These are phyloP conservation scores for Panorpa germanica DNA, from an alignment of 2,888 invertebrate genomes.

Conservation along the genomic window DNA sequence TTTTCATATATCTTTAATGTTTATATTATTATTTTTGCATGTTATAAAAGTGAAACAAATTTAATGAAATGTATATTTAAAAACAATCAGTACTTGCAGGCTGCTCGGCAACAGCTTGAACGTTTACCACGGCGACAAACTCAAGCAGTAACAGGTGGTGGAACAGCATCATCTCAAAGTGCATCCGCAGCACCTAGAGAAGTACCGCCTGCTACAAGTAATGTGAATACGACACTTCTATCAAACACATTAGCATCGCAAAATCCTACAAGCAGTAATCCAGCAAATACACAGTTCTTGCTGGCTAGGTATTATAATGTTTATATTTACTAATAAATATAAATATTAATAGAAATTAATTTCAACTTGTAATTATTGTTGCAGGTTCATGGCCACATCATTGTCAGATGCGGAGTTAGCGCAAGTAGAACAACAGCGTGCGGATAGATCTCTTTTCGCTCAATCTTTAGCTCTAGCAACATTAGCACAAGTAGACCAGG, in stretches of 20 bases:
- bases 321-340: too few species aligned
- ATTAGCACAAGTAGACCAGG: conserved; percentile 24
- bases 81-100: conserved; percentile 36
- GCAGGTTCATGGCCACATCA: conserved; percentile 31
- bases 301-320: conserved; percentile 27
- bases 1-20: not conserved
- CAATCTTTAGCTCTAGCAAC: conserved; percentile 48
- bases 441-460: conserved; percentile 41
- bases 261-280: conserved; percentile 20
- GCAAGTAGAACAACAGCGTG: conserved; percentile 32
- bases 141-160: conserved; percentile 36
- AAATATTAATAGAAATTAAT: conserved; percentile 16
- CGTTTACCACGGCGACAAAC: conserved; percentile 69
- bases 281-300: conserved; percentile 24
- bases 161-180: conserved; percentile 34
- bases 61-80: too few species aligned
- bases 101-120: conserved; percentile 76
- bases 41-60: too few species aligned
- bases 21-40: conserved; percentile 5
- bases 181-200: conserved; percentile 30
- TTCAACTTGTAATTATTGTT: conserved; percentile 22
- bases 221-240: conserved; percentile 16
- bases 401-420: conserved; percentile 31
- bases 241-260: conserved; percentile 17
- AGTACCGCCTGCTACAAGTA: conserved; percentile 20